Percentiles rank a stretch among this genome's conserved stretches.
Evolutionary conservation across 2,888 invertebrate species (phyloP).

Genomic region (Heliconius cydno): DNA sequence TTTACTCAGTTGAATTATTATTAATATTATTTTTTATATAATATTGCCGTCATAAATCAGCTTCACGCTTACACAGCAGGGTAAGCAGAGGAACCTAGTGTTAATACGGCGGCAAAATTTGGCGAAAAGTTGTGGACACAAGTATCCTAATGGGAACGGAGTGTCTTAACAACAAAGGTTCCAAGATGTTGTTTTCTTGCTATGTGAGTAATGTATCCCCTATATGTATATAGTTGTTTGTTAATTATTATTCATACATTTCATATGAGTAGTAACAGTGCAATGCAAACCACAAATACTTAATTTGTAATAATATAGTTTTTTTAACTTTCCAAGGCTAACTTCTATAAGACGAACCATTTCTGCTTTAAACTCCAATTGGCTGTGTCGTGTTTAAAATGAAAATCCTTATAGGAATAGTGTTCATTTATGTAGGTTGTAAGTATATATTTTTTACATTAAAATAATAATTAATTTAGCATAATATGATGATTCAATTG

Average conservation of each 20-base stretch:
- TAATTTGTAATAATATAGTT: background rate
- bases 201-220: too few species aligned
- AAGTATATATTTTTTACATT: background rate
- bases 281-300: background rate
- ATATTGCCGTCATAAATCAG: background rate
- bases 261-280: background rate
- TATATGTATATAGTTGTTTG: background rate
- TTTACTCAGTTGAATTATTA: background rate
- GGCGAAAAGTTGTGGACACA: too few species aligned
- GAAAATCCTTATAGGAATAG: slow-evolving; percentile 5
- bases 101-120: too few species aligned
- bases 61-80: too few species aligned
- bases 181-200: too few species aligned
- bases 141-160: too few species aligned
- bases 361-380: background rate
- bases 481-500: background rate
- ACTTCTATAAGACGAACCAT: slow-evolving; percentile 3
- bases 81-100: too few species aligned
- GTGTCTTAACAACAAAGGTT: too few species aligned
- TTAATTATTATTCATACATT: background rate
- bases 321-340: slow-evolving; percentile 1
- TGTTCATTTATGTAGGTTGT: background rate
- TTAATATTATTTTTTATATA: background rate
- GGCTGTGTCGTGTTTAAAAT: slow-evolving; percentile 16
- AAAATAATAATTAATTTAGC: background rate